Evolutionary conservation across 1,140 invertebrate species (phyloP), one percentile per base, ranked within the genome.

Genomic region (Sweltsa coloradensis): DNA sequence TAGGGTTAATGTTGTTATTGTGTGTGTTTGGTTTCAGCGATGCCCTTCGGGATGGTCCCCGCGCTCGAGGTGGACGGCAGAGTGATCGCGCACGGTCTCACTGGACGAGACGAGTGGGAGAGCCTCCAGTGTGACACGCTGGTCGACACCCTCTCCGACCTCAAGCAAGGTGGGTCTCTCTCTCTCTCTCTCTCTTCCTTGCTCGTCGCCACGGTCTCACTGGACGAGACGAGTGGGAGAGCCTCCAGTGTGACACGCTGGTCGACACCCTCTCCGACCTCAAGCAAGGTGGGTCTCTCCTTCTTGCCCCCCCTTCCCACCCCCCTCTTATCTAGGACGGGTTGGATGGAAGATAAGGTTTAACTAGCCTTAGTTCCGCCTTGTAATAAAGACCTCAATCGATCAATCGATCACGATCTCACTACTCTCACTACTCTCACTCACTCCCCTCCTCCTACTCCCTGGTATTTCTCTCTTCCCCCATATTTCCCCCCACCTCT

Each of bases 31-130:
- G 34, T 50, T 57, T 25, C 52, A 72, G 73, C 55, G 11, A 64
- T 66, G 53, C 77, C 76, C 2, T 81, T 78, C 53, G 79, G 79
- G 27, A 74, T 77, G 61, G 56, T 84, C 40, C 83, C 82, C 1
- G 66, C 81, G 5, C 55, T 85, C 44, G 77, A 80, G 56, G 71
- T 82, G 25, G 74, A 83, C 55, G 81, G 78, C 2, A 73, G 76
- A 55, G 57, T 60, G 36, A 67, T 80, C 41, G 68, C 73, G 0
- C 80, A 85, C 52, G 69, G 72, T 55, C 59, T 85, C 50, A 62
- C 72, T 54, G 75, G 75, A 40, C 62, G 70, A 54, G 62, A 72
- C 59, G 71, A 81, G 55, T 74, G 76, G 71, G 76, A 83, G 64
- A 67, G 71, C 18, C 67, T 79, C 52, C 67, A 71, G 45, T 76